These are phyloP conservation scores for Triplophysa siluroides DNA, from an alignment of 2,113 vertebrate species.

Conservation along the genomic window DNA sequence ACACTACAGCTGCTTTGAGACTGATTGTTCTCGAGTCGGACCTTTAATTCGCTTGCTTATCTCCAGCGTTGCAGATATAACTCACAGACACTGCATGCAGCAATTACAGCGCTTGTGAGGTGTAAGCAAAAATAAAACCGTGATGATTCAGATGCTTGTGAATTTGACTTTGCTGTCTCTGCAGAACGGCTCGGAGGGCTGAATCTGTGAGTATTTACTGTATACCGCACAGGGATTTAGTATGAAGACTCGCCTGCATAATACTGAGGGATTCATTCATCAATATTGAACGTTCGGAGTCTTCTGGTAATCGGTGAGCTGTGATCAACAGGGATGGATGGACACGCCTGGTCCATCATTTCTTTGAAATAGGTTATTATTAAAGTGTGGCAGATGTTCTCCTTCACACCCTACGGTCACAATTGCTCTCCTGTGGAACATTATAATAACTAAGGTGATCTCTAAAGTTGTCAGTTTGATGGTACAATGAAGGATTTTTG, in stretches of 20 bases:
- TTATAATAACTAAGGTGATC: conserved; percentile 16
- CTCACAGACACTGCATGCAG: conserved; percentile 24
- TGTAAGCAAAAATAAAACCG: conserved; percentile 18
- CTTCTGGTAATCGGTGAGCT: neutral
- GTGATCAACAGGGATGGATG: neutral
- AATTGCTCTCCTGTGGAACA: conserved; percentile 2
- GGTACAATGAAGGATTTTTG: neutral
- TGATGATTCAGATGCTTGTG: neutral
- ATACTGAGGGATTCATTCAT: neutral
- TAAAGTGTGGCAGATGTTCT: conserved; percentile 10
- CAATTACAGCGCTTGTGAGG: conserved; percentile 1
- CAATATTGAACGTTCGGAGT: conserved; percentile 6
- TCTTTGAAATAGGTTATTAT: neutral
- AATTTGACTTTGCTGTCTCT: neutral
- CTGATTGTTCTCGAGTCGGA: neutral
- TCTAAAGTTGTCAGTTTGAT: neutral
- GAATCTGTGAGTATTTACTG: neutral
- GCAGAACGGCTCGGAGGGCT: neutral
- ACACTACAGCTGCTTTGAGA: neutral
- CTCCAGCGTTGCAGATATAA: conserved; percentile 14
- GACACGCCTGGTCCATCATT: conserved; percentile 14
- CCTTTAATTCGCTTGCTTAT: conserved; percentile 7
- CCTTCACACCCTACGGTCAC: neutral
- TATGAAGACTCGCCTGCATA: neutral
- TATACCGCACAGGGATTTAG: neutral